Conservation (phyloP, 2,797 vertebrate species). For the Lateolabrax maculatus region DNA sequence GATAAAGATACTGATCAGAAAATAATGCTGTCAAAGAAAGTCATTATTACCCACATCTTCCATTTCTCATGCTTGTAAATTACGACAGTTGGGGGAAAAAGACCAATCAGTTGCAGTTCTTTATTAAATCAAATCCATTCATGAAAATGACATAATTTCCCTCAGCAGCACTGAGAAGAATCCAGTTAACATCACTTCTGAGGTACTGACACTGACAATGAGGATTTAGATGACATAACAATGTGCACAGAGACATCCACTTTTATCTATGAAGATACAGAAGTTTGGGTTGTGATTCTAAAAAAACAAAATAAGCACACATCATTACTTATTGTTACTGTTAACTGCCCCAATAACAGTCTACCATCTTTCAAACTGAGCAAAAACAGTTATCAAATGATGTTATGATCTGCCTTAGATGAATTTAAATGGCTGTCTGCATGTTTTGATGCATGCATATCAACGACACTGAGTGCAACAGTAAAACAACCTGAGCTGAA, state of each 20-base stretch:
- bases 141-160: constrained; percentile 35
- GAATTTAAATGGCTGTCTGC: not conserved
- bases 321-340: constrained; percentile 11
- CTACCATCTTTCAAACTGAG: constrained; percentile 18
- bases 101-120: constrained; percentile 37
- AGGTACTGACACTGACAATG: constrained; percentile 22
- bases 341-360: constrained; percentile 36
- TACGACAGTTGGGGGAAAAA: constrained; percentile 25
- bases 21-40: not conserved
- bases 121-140: constrained; percentile 67
- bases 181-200: constrained; percentile 45
- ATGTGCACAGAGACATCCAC: constrained; percentile 40
- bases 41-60: not conserved
- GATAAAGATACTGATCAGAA: not conserved
- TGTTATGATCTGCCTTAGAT: constrained; percentile 3
- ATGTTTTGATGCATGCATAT: constrained; percentile 42
- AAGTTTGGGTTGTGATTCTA: constrained; percentile 44
- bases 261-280: constrained; percentile 48
- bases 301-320: constrained; percentile 54
- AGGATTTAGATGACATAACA: constrained; percentile 42
- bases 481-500: constrained; percentile 31
- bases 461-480: constrained; percentile 25
- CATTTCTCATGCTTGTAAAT: constrained; percentile 32
- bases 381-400: constrained; percentile 19
- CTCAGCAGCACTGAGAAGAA: constrained; percentile 36